phyloP scores from a whole-genome alignment of 2,113 vertebrate species.

The Tychaedon coryphoeus region DNA sequence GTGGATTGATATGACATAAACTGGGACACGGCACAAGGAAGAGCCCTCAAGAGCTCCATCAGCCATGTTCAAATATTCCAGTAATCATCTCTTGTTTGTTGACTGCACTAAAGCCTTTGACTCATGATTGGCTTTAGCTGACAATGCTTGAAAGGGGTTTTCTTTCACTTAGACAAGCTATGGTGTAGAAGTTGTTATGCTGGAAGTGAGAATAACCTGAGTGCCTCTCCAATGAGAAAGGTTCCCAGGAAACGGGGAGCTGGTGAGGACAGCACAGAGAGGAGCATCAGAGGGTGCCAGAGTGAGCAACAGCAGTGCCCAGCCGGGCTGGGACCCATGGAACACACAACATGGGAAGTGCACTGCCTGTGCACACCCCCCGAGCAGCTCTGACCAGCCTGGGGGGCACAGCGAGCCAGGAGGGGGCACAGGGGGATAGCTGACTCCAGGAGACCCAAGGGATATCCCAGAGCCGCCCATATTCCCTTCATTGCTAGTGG shows the following conservation, averaged over 20 bases:
- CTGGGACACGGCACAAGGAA: not conserved
- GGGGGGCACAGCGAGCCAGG: not conserved
- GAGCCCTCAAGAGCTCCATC: not conserved
- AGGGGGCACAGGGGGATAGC: not conserved
- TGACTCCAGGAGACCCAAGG: not conserved
- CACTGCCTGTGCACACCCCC: not conserved
- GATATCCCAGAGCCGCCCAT: not conserved
- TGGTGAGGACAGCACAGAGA: not conserved
- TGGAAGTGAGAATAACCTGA: not conserved
- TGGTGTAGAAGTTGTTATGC: not conserved
- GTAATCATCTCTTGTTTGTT: not conserved
- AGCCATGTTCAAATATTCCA: not conserved
- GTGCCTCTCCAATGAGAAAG: not conserved
- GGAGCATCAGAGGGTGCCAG: not conserved
- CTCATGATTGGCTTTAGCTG: not conserved
- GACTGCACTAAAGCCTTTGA: not conserved
- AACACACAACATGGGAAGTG: not conserved
- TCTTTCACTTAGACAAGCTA: not conserved
- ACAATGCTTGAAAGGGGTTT: not conserved
- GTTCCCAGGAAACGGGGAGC: not conserved
- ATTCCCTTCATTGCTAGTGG: not conserved
- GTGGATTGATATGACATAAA: not conserved
- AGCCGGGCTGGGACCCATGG: not conserved
- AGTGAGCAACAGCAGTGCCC: fast-evolving
- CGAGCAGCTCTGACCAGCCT: not conserved